Evolutionary conservation across 2,888 invertebrate genomes (phyloP), one percentile per base, ranked within the genome.

Genomic region (Podotricha telesiphe): DNA sequence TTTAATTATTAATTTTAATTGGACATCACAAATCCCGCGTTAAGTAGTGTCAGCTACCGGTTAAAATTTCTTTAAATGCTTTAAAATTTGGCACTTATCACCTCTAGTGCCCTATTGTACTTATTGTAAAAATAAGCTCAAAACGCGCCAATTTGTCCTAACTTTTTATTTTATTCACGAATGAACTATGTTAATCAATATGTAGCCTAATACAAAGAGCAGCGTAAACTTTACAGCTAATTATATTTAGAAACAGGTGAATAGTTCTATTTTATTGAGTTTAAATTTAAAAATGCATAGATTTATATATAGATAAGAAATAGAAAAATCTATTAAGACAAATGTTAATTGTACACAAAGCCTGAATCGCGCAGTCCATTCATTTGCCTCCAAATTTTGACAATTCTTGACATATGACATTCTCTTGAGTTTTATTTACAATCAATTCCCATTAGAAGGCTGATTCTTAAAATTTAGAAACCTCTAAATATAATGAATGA

Each of bases 101-200:
- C 56, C 47, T 59, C 13, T 37, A 72, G 37, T 40, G 50, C 42
- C 34, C 51, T n/a, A 51, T 51, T 34, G 48, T 51, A n/a, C n/a
- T n/a, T n/a, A n/a, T n/a, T n/a, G n/a, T 28, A 58, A 66, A 70
- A 68, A 70, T 70, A 72, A 72, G 70, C 72, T 70, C 65, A 68
- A 68, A 68, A 65, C 47, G 50, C 45, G 59, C 42, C 59, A 45
- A 42, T 22, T 22, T 45, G 10, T n/a, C 7, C 34, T 37, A 34
- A 48, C 28, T 37, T 45, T 20, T 61, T 65, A 51, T 10, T 40
- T 45, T 42, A 37, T n/a, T 48, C 19, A 7, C 22, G 66, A 66
- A 67, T 61, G 40, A 15, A 61, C 61, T 53, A 67, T 59, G 58
- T 28, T 42, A 51, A 59, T 22, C 59, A 59, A 59, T 45, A 22